Evolutionary conservation across 2,113 vertebrate species (phyloP), one percentile per base, ranked within the genome.

Genomic region (Tyto alba): DNA sequence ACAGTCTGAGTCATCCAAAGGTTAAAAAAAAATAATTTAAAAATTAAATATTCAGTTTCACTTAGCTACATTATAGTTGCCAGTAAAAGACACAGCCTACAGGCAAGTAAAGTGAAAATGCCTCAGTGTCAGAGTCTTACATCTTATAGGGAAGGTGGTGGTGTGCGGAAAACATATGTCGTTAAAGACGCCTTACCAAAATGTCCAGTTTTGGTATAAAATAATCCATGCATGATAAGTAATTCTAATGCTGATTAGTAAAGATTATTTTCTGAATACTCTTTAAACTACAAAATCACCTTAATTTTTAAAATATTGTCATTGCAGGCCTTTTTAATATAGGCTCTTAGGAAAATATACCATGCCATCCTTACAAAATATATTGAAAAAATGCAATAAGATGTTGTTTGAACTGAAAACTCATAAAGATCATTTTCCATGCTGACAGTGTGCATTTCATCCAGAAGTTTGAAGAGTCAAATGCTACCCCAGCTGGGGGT

Each of bases 381-480:
- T 36, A 85, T 52, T 52, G 88, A 55, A 87, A 91, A 59, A 95
- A 96, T 43, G 97, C 91, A 96, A 10, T 90, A 95, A 94, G 95
- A 95, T 96, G 97, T 77, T 97, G 97, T 96, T 95, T 81, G 81
- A 97, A 97, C 94, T 95, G 96, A 98, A 92, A 98, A 98, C 97
- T 97, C 97, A 98, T 98, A 97, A 98, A 97, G 98, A 98, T 98
- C 97, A 97, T 98, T 98, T 98, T 98, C 97, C 98, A 98, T 98
- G 98, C 98, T 98, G 98, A 99, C 98, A 99, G 98, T 97, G 95
- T 98, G 97, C 95, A 99, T 99, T 99, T 98, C 86, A 98, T 98
- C 98, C 97, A 96, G 95, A 98, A 98, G 98, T 99, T 98, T 99
- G 98, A 99, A 98, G 98, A 98, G 98, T 99, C 98, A 99, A 99